Conservation (phyloP, 1,140 invertebrate genomes). For the Ephestia elutella region DNA sequence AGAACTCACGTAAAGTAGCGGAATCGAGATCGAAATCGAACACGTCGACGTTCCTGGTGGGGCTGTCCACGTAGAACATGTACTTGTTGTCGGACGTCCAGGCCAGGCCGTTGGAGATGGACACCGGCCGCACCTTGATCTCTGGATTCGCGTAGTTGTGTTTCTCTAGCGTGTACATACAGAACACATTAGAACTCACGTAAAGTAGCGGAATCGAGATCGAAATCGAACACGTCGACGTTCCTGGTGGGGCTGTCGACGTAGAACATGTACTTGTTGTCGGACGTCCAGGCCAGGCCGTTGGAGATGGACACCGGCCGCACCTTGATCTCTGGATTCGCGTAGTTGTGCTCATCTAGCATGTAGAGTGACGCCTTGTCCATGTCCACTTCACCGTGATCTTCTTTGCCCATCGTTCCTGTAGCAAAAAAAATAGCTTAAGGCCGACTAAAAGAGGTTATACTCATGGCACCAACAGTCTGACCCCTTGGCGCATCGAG, state of each 20-base stretch:
- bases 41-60: slow-evolving; percentile 79
- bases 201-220: slow-evolving; percentile 78
- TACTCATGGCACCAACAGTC: no score
- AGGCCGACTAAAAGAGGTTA: no score
- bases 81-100: slow-evolving; percentile 84
- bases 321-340: slow-evolving; percentile 44
- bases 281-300: slow-evolving; percentile 86
- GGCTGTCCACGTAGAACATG: slow-evolving; percentile 87
- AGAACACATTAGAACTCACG: slow-evolving; percentile 68
- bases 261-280: slow-evolving; percentile 85
- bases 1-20: slow-evolving; percentile 78
- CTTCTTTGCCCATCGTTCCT: slow-evolving; percentile 71
- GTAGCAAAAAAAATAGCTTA: slow-evolving; percentile 9
- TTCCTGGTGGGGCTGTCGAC: slow-evolving; percentile 82
- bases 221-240: slow-evolving; percentile 84
- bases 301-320: slow-evolving; percentile 80
- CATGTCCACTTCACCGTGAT: slow-evolving; percentile 31
- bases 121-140: slow-evolving; percentile 53
- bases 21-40: slow-evolving; percentile 85
- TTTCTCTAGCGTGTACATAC: slow-evolving; percentile 40
- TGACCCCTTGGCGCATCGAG: no score
- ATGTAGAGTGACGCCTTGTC: slow-evolving; percentile 61
- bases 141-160: slow-evolving; percentile 44
- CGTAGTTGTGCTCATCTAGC: slow-evolving; percentile 47
- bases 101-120: no score